Base-by-base conservation (phyloP, 1,140 invertebrate species). In the Sinella curviseta region DNA sequence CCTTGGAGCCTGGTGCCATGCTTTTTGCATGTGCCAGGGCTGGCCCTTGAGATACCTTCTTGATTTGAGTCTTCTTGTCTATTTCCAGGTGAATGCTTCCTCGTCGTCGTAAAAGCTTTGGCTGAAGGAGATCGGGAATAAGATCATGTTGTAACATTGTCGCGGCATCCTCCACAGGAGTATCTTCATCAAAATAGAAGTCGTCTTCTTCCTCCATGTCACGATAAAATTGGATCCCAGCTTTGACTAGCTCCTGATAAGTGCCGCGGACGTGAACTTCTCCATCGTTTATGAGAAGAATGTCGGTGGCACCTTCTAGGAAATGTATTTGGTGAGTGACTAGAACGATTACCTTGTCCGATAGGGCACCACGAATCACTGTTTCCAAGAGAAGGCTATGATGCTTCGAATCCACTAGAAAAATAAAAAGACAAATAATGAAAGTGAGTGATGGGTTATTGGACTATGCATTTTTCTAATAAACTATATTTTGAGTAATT, bases 321-420 rank as follows among this genome's bases (percentile, higher is more conserved):
- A 74, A 74, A 24, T 74, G 70, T 8, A 74, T 31, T 31, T 74
- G 70, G 34, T 74, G 70, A 34, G 70, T 74, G 8, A 74, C 70
- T 16, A 74, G 30, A 4, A 74, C 2, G 12, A 74, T 26, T 14
- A 36, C 70, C 24, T 74, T 74, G 70, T 74, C 34, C 8, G 8
- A 2, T 74, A 74, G 26, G 12, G 70, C 70, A 3, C 70, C 70
- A 3, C 70, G 30, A 33, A 74, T 74, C 17, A 31, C 30, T 26
- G 30, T 74, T 31, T 74, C 70, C 30, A 74, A 33, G 34, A 74
- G 8, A 4, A 16, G 70, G 31, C 70, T 4, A 34, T 74, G 70
- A 16, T 34, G 70, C 16, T 36, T 31, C 30, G 31, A 12, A 33
- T 74, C 70, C 4, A 74, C 34, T 31, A 16, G 12, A 60, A 60